Base-by-base conservation (phyloP, 2,888 invertebrate genomes). In the Tenthredo notha region DNA sequence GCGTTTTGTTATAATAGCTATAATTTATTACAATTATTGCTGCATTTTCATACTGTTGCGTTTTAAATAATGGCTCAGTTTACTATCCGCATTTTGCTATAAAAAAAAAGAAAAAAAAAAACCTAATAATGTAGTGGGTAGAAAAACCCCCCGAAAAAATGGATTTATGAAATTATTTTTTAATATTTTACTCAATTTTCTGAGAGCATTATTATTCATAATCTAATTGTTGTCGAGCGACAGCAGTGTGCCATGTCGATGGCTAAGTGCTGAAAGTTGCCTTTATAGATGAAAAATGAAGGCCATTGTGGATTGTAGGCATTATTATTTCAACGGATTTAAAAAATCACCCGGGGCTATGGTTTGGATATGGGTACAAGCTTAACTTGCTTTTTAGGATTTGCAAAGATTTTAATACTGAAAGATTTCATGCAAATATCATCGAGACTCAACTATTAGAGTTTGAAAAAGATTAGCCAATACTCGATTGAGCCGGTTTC, bases 321-420 rank as follows among this genome's bases (percentile, higher is more conserved):
- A 70, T 70, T 43, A 43, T 43, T 74, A 74, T 43, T 74, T 74
- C 21, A 74, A 74, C 12, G 74, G 43, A 40, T 33, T 74, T 40
- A 43, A 74, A 74, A 74, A 74, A 43, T 43, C 21, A 43, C 21
- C 21, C 43, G 7, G 12, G n/a, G n/a, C 40, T 74, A 25, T n/a
- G 74, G 40, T n/a, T 74, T 43, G 21, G 21, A 40, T 40, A 40
- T 40, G 40, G 72, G 43, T 72, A 12, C 18, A 10, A 72, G 21
- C 40, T 72, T 21, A 72, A 72, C 40, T 72, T 43, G n/a, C 21
- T 12, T 21, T 43, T 74, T 21, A 15, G 21, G 29, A 37, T 70
- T 70, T 9, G 6, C 37, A 6, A 70, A 33, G 70, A 33, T n/a
- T 70, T 2, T n/a, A 2, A 61, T 18, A 74, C 74, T 21, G 74